Conservation (phyloP, 1,140 invertebrate genomes). For the Harpegnathos saltator region DNA sequence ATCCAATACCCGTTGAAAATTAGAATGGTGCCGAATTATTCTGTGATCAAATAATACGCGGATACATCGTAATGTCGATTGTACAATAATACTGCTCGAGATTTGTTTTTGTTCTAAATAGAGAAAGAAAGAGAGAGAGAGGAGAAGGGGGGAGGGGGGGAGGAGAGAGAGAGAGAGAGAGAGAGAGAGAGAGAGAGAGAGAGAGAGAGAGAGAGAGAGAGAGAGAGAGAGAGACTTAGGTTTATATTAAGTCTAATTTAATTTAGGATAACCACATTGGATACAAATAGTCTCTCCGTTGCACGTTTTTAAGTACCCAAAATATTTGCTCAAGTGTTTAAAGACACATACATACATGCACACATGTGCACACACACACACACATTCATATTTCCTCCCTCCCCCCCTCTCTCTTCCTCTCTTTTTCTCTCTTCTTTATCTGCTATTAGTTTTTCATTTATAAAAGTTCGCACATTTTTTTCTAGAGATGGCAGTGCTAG, state of each 20-base stretch:
- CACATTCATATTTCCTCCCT: no score
- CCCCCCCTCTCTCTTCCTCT: no score
- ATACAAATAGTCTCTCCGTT: conserved; percentile 7
- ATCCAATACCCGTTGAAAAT: neutral
- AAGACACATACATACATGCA: neutral
- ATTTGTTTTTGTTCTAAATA: neutral
- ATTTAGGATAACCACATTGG: neutral
- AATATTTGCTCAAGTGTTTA: conserved; percentile 1
- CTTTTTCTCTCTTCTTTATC: no score
- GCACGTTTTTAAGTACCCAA: conserved; percentile 13
- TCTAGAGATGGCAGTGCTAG: no score
- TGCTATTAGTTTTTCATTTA: no score
- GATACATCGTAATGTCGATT: no score
- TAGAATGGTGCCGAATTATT: conserved; percentile 12
- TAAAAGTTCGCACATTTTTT: no score
- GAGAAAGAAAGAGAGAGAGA: neutral
- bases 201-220: no score
- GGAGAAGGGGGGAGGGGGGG: no score
- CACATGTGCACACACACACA: no score
- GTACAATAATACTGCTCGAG: neutral
- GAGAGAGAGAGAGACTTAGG: neutral
- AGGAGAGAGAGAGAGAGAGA: no score
- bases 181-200: no score
- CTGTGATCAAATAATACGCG: neutral
- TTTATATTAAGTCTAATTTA: neutral